Percentiles rank a stretch among this genome's conserved stretches.
These are phyloP conservation scores for Silurus aristotelis DNA, from an alignment of 2,797 vertebrate species.

Conservation along the genomic window DNA sequence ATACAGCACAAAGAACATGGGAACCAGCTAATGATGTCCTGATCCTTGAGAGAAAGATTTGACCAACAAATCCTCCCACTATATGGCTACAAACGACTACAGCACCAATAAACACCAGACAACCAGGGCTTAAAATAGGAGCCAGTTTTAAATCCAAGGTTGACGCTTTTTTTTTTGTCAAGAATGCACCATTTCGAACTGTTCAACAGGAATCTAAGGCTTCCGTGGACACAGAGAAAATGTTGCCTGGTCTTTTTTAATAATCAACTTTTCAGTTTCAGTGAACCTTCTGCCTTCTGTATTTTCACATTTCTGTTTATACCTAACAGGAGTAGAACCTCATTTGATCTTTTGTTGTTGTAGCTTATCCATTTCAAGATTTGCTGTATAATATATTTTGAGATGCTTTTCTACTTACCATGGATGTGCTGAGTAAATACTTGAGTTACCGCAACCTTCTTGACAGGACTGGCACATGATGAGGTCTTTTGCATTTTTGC, in stretches of 20 bases:
- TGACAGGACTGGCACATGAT: too few species aligned
- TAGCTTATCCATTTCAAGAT: not conserved
- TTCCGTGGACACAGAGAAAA: not conserved
- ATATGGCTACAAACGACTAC: not conserved
- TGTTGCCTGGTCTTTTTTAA: not conserved
- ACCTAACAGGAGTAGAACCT: not conserved
- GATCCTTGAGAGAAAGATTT: slow-evolving; percentile 11
- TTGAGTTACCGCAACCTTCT: too few species aligned
- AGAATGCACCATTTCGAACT: not conserved
- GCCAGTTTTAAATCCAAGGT: too few species aligned
- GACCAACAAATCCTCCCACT: slow-evolving; percentile 10
- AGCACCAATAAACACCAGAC: not conserved
- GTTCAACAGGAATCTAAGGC: not conserved
- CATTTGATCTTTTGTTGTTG: not conserved
- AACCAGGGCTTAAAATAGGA: not conserved
- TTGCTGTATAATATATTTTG: not conserved
- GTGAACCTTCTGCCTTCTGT: not conserved
- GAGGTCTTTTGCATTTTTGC: not conserved
- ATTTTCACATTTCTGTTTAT: not conserved
- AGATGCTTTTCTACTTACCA: not conserved
- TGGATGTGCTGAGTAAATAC: too few species aligned
- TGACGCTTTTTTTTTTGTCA: too few species aligned
- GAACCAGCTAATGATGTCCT: slow-evolving; percentile 43
- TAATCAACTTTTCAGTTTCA: not conserved
- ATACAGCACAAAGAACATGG: slow-evolving; percentile 15